These are phyloP conservation scores for Morinoia aosen DNA, from an alignment of 2,888 invertebrate species.

Conservation along the genomic window DNA sequence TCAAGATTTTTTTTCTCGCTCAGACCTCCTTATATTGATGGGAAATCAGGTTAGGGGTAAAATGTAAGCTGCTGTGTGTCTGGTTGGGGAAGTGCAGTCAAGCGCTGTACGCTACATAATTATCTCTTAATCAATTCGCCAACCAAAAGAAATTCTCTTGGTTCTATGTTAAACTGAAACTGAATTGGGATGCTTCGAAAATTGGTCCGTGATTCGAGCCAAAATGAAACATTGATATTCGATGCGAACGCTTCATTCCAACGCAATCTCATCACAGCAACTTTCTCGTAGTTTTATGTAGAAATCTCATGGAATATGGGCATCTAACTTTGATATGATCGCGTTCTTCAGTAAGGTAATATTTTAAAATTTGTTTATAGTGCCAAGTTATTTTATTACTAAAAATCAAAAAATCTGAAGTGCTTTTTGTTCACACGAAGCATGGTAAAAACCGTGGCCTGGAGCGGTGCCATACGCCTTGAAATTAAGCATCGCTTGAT, in stretches of 20 bases:
- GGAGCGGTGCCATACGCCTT: too few species aligned
- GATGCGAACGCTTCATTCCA: not conserved
- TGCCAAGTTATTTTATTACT: too few species aligned
- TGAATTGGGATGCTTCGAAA: not conserved
- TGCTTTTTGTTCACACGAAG: too few species aligned
- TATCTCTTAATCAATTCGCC: not conserved
- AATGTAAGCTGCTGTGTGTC: not conserved
- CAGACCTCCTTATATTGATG: not conserved
- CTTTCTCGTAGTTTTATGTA: too few species aligned
- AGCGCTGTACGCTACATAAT: not conserved
- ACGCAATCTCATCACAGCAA: too few species aligned
- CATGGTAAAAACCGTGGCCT: too few species aligned
- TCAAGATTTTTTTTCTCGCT: not conserved
- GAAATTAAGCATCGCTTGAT: too few species aligned
- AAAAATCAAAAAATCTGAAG: too few species aligned
- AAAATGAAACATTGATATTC: not conserved
- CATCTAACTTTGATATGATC: too few species aligned
- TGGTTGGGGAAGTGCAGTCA: not conserved
- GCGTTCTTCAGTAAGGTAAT: too few species aligned
- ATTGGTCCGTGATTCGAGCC: not conserved
- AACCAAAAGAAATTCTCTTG: not conserved
- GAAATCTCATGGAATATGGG: too few species aligned
- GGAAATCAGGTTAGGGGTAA: not conserved
- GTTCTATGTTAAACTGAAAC: not conserved
- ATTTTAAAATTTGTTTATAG: too few species aligned